A percentile compares a stretch with the other conserved stretches of the same genome.
These are phyloP conservation scores for Phainopepla nitens DNA, from an alignment of 2,113 vertebrate genomes.

Conservation along the genomic window DNA sequence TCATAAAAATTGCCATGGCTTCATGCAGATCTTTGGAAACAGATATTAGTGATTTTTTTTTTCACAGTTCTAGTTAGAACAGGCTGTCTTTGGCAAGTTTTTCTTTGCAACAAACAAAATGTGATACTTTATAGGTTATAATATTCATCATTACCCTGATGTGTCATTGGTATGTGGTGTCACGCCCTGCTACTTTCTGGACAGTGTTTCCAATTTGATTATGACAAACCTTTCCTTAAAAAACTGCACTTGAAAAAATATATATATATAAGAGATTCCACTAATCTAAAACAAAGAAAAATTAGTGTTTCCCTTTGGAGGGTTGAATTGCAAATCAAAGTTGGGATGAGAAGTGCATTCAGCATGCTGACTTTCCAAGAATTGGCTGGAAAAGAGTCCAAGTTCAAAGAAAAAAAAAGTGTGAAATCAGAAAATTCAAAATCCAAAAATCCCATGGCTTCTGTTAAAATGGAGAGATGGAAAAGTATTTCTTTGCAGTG, in stretches of 20 bases:
- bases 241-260: not conserved
- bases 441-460: not conserved
- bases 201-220: not conserved
- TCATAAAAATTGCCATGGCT: not conserved
- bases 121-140: slow-evolving; percentile 63
- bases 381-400: not conserved
- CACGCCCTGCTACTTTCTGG: slow-evolving; percentile 57
- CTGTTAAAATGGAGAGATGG: not conserved
- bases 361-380: not conserved
- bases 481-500: not conserved
- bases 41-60: slow-evolving; percentile 35
- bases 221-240: slow-evolving; percentile 17
- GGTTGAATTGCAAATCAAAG: not conserved
- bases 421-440: not conserved
- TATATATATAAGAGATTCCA: not conserved
- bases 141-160: slow-evolving; percentile 48
- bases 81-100: slow-evolving; percentile 53
- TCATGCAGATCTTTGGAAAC: slow-evolving; percentile 3
- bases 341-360: not conserved
- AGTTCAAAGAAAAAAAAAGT: not conserved
- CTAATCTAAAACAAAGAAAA: not conserved
- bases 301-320: not conserved
- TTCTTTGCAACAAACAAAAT: slow-evolving; percentile 58
- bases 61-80: slow-evolving; percentile 30
- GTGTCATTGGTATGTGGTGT: slow-evolving; percentile 65